Base-by-base conservation (phyloP, 2,797 vertebrate genomes). In the Helostoma temminkii region DNA sequence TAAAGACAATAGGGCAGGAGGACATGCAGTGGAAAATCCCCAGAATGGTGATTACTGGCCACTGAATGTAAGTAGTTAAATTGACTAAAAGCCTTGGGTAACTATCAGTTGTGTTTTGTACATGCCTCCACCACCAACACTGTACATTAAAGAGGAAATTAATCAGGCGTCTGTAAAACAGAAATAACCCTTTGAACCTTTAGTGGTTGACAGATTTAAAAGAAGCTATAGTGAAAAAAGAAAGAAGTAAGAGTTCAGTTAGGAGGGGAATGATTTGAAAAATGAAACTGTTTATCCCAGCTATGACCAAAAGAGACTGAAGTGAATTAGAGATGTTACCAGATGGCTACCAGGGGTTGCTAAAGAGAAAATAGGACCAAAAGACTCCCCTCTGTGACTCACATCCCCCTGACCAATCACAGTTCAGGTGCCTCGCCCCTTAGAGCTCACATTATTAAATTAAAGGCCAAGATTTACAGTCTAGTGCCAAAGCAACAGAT, bases 401-500 rank as follows among this genome's bases (percentile, higher is more conserved):
- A 64, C 66, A 69, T 50, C 49, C 43, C 48, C 54, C 56, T 74
- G 54, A 84, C 85, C 89, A 84, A 88, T 81, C 66, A 21, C 76
- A 75, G 52, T 18, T 66, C 78, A 63, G 68, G 76, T 85, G 80
- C 60, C 55, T 86, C 64, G 71, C 70, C 80, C 71, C 69, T 84
- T 53, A 19, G 42, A 58, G 75, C 66, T 53, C 26, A 5, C 59
- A 58, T 88, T 85, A 86, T 91, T 89, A 82, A 88, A 92, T 90
- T 84, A 90, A 88, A 88, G 34, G 66, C 65, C 53, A 68, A 82
- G 87, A 92, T 92, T 89, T 87, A 91, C 86, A 79, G 71, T 63
- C 55, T 54, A 61, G 76, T 82, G 78, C 80, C 83, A 88, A 65
- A 82, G 85, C 81, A 86, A 82, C 26, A 64, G 84, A 87, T 91